Percentiles rank a stretch among this genome's conserved stretches.
Conservation (phyloP, 2,888 invertebrate species). For the Agonopterix heracliana region DNA sequence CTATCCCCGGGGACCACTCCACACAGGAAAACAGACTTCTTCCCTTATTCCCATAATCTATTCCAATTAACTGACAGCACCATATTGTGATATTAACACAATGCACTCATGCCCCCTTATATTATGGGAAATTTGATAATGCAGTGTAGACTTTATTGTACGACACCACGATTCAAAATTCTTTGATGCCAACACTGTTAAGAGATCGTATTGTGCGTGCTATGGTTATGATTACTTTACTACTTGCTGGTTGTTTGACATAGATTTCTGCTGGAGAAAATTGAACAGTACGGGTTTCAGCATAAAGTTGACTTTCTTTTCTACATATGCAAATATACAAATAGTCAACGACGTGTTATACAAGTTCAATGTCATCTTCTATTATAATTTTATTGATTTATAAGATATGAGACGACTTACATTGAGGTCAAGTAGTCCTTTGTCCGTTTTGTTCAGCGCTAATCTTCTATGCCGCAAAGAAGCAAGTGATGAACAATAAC, state of each 20-base stretch:
- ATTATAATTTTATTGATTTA: conserved; percentile 5
- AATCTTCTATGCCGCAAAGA: too few relatives aligned
- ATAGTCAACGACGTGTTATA: not conserved
- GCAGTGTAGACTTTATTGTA: conserved; percentile 21
- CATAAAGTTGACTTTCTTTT: not conserved
- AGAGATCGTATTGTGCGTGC: conserved; percentile 49
- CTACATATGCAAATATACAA: too few relatives aligned
- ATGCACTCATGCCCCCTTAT: conserved; percentile 49
- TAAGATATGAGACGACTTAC: conserved; percentile 7
- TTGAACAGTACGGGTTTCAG: not conserved
- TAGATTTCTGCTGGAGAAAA: conserved; percentile 5
- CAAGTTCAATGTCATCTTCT: conserved; percentile 6
- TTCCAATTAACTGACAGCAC: conserved; percentile 76
- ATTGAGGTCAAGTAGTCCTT: too few relatives aligned
- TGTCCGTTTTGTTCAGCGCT: too few relatives aligned
- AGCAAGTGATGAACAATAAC: too few relatives aligned
- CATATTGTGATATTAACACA: conserved; percentile 75
- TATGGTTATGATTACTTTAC: conserved; percentile 41
- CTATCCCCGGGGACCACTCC: conserved; percentile 59
- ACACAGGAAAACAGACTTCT: conserved; percentile 43
- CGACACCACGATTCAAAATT: conserved; percentile 17
- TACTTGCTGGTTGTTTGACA: conserved; percentile 15
- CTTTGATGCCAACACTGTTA: conserved; percentile 31
- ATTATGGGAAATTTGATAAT: conserved; percentile 21
- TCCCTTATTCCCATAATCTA: conserved; percentile 75